Percentiles rank a stretch among this genome's conserved stretches.
Evolutionary conservation across 1,140 invertebrate species (phyloP).

Genomic region (Drosophila paulistorum): DNA sequence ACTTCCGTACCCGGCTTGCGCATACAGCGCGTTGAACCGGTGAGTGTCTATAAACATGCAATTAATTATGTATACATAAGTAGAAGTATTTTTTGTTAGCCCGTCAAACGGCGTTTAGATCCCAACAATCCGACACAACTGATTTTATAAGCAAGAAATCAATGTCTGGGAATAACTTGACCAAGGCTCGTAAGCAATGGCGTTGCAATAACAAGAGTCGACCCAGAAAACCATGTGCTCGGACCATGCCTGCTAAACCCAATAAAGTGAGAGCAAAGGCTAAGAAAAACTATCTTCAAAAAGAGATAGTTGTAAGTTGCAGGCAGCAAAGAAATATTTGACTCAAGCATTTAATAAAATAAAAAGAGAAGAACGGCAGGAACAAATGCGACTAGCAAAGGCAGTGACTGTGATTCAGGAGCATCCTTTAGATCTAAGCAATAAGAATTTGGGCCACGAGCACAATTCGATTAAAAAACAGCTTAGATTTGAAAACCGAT

Average conservation of each 20-base stretch:
- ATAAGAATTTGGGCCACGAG: too few species aligned
- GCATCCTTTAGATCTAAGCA: too few species aligned
- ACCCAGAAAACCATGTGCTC: not conserved
- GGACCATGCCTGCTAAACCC: not conserved
- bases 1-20: not conserved
- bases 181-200: conserved; percentile 29
- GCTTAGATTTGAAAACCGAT: too few species aligned
- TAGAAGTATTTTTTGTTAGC: not conserved
- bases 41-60: not conserved
- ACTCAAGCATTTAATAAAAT: too few species aligned
- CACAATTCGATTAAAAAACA: too few species aligned
- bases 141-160: conserved; percentile 31
- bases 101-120: conserved; percentile 8
- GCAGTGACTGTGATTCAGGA: too few species aligned
- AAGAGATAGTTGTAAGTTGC: too few species aligned
- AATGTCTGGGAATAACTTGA: conserved; percentile 31
- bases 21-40: not conserved
- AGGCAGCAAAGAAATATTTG: too few species aligned
- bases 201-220: conserved; percentile 30
- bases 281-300: too few species aligned
- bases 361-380: too few species aligned
- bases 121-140: conserved; percentile 16
- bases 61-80: not conserved
- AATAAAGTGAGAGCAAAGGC: too few species aligned
- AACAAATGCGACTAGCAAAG: too few species aligned